Evolutionary conservation across 2,797 vertebrate species (phyloP).

Genomic region (Sternarchorhynchus goeldii): DNA sequence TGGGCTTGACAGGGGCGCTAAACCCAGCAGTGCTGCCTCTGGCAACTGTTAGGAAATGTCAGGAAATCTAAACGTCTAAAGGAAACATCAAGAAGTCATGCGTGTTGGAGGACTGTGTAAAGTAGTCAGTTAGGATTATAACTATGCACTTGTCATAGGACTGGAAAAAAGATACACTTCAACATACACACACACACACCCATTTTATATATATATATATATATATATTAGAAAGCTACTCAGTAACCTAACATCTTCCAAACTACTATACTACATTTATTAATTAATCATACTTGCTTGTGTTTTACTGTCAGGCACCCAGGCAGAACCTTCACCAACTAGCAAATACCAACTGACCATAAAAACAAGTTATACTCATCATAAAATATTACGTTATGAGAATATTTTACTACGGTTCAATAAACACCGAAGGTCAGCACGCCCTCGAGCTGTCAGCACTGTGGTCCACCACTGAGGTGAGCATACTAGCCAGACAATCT

Average conservation of each 20-base stretch:
- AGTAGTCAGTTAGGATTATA: background rate
- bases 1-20: slow-evolving; percentile 3
- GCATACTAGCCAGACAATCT: slow-evolving; percentile 35
- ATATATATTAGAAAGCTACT: background rate
- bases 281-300: slow-evolving; percentile 34
- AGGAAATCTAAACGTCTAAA: background rate
- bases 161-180: too few relatives aligned
- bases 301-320: background rate
- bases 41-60: slow-evolving; percentile 2
- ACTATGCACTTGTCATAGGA: background rate
- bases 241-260: slow-evolving; percentile 13
- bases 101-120: background rate
- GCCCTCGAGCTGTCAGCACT: slow-evolving; percentile 6
- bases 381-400: background rate
- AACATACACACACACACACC: too few relatives aligned
- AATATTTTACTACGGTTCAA: background rate
- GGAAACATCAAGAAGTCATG: background rate
- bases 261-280: slow-evolving; percentile 15
- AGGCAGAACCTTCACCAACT: slow-evolving; percentile 36
- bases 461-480: slow-evolving; percentile 42
- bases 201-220: too few relatives aligned
- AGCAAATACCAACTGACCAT: slow-evolving; percentile 43
- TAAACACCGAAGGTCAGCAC: background rate
- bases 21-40: slow-evolving; percentile 21
- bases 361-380: slow-evolving; percentile 3